Evolutionary conservation across 1,140 invertebrate species (phyloP), one percentile per base, ranked within the genome.

Genomic region (Acyrthosiphon pisum): DNA sequence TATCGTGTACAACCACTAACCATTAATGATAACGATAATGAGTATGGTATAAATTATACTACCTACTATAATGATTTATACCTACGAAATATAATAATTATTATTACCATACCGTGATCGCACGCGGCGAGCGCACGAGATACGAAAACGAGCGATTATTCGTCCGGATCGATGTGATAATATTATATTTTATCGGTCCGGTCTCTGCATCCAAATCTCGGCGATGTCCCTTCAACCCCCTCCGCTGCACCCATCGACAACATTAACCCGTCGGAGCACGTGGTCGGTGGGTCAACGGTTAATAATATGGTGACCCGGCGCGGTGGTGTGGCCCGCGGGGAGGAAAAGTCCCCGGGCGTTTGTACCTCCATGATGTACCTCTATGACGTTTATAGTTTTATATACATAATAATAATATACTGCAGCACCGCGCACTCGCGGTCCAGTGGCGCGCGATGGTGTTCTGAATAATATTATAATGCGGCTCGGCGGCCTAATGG

Each of bases 391-490:
- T 76, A 76, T n/a, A 76, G 60, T 76, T n/a, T 20, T 56, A 37
- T 53, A 37, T 56, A 56, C 48, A 26, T 56, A 90, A 37, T 84
- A 41, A 84, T 84, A 84, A 41, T 41, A 84, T 26, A 84, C 35
- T 84, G 22, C 22, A 41, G 22, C 22, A 26, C 20, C 35, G 20
- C 35, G 20, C 30, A 56, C n/a, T 35, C 48, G 37, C 18, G n/a
- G n/a, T 53, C 88, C 37, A 6, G n/a, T 88, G 46, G 46, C 35
- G 23, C 35, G 23, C 26, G 37, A 90, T 6, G 89, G 41, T 90
- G 26, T 90, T 68, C 53, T 68, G 53, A 90, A 90, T 90, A 90
- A 90, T 68, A 90, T 90, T 90, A 68, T 90, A 90, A 90, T 68
- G 23, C 44, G 9, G 50, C 53, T 44, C 14, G 37, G 56, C 26